phyloP scores from a whole-genome alignment of 2,113 vertebrate species.

The Crotophaga sulcirostris region DNA sequence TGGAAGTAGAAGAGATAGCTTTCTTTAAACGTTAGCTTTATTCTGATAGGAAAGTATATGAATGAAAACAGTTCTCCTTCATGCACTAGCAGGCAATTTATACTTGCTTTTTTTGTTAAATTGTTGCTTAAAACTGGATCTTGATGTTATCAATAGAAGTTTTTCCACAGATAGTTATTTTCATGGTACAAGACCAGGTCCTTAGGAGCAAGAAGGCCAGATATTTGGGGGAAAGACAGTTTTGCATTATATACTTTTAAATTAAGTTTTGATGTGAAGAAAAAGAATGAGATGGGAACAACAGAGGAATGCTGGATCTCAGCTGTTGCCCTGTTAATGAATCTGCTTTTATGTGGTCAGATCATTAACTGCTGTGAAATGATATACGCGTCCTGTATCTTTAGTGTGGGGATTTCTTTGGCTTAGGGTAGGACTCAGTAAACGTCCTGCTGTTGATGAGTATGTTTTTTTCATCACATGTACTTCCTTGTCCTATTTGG shows the following conservation, averaged over 20 bases:
- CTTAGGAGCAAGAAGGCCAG: background rate
- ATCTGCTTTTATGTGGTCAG: constrained; percentile 29
- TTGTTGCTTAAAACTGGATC: background rate
- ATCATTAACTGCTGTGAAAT: constrained; percentile 43
- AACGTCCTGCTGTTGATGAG: constrained; percentile 44
- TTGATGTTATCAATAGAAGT: background rate
- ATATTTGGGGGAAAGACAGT: background rate
- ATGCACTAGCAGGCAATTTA: background rate
- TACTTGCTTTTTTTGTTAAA: background rate
- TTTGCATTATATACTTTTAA: constrained; percentile 13
- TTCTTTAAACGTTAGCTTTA: background rate
- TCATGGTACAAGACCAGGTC: background rate
- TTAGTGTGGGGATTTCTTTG: constrained; percentile 40
- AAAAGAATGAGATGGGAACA: background rate
- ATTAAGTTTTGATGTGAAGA: constrained; percentile 1
- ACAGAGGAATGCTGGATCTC: constrained; percentile 15
- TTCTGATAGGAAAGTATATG: background rate
- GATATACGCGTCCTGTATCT: constrained; percentile 12
- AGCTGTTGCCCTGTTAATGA: constrained; percentile 34
- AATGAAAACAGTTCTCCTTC: background rate
- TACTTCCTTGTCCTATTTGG: constrained; percentile 37
- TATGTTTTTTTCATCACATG: constrained; percentile 25
- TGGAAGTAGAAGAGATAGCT: background rate
- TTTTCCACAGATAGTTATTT: background rate
- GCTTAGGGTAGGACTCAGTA: background rate